phyloP scores from a whole-genome alignment of 1,140 invertebrate genomes.

The Drosophila hydei region DNA sequence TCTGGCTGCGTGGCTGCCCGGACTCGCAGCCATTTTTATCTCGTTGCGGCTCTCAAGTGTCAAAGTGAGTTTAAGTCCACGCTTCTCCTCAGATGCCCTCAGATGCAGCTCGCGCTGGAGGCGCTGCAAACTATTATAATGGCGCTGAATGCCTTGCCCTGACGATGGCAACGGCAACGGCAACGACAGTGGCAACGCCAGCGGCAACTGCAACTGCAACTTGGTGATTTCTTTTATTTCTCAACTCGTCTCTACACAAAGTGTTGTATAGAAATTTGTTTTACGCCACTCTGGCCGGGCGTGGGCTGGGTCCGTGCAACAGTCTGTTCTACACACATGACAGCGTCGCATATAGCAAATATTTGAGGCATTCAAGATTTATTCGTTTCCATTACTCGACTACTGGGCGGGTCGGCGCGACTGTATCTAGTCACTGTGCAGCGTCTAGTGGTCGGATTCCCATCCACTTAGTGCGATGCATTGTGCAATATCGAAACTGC shows the following conservation, averaged over 20 bases:
- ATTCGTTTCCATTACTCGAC: conserved; percentile 61
- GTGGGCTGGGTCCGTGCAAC: background rate
- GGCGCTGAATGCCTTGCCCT: conserved; percentile 19
- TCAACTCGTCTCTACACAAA: conserved; percentile 15
- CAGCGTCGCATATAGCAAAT: conserved; percentile 42
- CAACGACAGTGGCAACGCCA: too few species aligned
- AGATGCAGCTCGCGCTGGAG: conserved; percentile 22
- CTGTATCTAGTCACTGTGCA: conserved; percentile 28
- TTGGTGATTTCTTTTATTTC: conserved; percentile 16
- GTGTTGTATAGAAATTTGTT: conserved; percentile 49
- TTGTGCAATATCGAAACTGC: conserved; percentile 16
- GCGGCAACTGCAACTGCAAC: background rate
- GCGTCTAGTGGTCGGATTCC: conserved; percentile 12
- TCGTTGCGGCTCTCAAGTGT: conserved; percentile 63
- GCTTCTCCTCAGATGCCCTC: background rate
- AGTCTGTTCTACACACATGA: background rate
- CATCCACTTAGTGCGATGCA: conserved; percentile 34
- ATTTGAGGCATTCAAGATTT: conserved; percentile 68
- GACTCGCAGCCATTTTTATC: conserved; percentile 57
- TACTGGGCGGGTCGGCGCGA: conserved; percentile 1
- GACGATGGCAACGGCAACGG: too few species aligned
- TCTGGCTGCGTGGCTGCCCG: conserved; percentile 5
- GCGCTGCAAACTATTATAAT: conserved; percentile 55
- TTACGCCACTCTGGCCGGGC: background rate
- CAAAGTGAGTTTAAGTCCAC: conserved; percentile 49